Evolutionary conservation across 2,113 vertebrate genomes (phyloP), one percentile per base, ranked within the genome.

Genomic region (Chrysochloris asiatica): DNA sequence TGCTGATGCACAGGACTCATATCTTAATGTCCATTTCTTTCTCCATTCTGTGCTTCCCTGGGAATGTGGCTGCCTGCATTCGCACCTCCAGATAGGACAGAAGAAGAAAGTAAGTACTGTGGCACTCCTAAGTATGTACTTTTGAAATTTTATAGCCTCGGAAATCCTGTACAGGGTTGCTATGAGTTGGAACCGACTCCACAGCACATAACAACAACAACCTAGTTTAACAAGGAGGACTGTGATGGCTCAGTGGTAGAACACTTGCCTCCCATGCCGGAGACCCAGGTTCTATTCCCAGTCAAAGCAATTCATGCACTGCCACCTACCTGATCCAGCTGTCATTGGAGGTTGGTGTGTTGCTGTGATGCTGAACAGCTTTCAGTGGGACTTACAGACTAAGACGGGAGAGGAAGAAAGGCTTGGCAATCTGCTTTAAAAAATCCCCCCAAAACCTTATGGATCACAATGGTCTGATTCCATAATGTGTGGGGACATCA

Each of bases 91-190:
- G 95, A 95, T 13, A 89, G 33, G 36, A 73, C 72, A 3, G 87
- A 93, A 36, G 93, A 95, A 50, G 95, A 96, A 76, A 83, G 95
- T 95, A 71, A 96, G 94, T 95, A 41, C 36, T 1, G 4, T 22
- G 19, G 28, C 8, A 4, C 6, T 16, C 54, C 12, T 9, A 4
- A 22, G 21, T 11, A 4, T 41, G 38, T 41, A 38, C n/a, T 21
- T 17, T 56, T 50, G 30, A 17, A 63, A 48, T 22, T 9, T 30
- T 12, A 17, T 45, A 33, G n/a, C 38, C 69, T 41, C 2, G 21
- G 36, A 41, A 47, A 19, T 4, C 22, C 54, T 56, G 54, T 56
- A 16, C 54, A 21, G 24, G 54, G 54, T 56, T 22, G 12, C 54
- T 19, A 56, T 56, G 54, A 56, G 54, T 56, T 22, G 24, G 24